phyloP scores from a whole-genome alignment of 1,140 invertebrate species.

The Apis mellifera region Amel_HAv3.1 CM009933.2:5398001-5398500 shows the following conservation, averaged over 20 bases:
- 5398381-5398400: neutral
- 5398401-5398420: neutral
- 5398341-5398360: too few species aligned
- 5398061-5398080: conserved; percentile 47
- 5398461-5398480: neutral
- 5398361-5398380: neutral
- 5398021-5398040: conserved; percentile 61
- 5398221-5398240: neutral
- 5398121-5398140: conserved; percentile 14
- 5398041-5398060: conserved; percentile 56
- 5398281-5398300: neutral
- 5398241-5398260: neutral
- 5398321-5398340: neutral
- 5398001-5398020: conserved; percentile 56
- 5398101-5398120: conserved; percentile 29
- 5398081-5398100: conserved; percentile 49
- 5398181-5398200: neutral
- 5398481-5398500: neutral
- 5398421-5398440: neutral
- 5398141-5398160: conserved; percentile 27
- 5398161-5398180: neutral
- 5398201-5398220: neutral
- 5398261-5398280: neutral
- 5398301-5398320: neutral
- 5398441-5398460: neutral